Percentiles rank a stretch among this genome's conserved stretches.
Conservation (phyloP, 2,888 invertebrate genomes). For the Tipula unca region DNA sequence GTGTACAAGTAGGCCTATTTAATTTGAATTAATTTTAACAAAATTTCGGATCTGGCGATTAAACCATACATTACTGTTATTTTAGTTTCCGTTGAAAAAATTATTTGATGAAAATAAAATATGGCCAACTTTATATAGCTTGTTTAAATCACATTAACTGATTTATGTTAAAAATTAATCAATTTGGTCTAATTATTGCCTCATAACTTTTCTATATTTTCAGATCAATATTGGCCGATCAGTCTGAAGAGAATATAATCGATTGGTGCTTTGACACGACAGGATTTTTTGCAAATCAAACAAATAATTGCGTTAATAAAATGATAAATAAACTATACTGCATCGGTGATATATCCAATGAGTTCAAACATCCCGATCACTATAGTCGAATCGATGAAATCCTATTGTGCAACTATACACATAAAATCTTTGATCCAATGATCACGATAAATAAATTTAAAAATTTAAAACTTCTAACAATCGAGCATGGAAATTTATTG, state of each 20-base stretch:
- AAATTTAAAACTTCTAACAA: conserved; percentile 17
- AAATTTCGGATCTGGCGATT: too few species aligned
- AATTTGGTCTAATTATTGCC: too few species aligned
- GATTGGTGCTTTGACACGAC: neutral
- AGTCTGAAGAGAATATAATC: neutral
- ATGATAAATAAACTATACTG: conserved; percentile 30
- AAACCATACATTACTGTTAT: too few species aligned
- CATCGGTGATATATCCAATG: conserved; percentile 36
- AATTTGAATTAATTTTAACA: too few species aligned
- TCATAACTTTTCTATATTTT: neutral
- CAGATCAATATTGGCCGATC: neutral
- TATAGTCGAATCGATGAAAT: conserved; percentile 24
- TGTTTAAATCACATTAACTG: too few species aligned
- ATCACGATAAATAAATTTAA: conserved; percentile 24
- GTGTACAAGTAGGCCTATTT: too few species aligned
- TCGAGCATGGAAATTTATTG: conserved; percentile 21
- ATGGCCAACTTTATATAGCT: too few species aligned
- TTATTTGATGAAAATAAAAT: too few species aligned
- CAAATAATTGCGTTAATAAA: neutral
- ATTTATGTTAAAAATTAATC: too few species aligned
- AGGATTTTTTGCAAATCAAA: neutral
- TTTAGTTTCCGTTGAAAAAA: too few species aligned
- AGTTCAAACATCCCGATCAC: neutral
- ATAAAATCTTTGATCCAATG: conserved; percentile 33
- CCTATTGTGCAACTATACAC: conserved; percentile 36